Evolutionary conservation across 92 coral and sea anemone species (phyloP), one percentile per base, ranked within the genome.

Genomic region (Siderastrea radians): DNA sequence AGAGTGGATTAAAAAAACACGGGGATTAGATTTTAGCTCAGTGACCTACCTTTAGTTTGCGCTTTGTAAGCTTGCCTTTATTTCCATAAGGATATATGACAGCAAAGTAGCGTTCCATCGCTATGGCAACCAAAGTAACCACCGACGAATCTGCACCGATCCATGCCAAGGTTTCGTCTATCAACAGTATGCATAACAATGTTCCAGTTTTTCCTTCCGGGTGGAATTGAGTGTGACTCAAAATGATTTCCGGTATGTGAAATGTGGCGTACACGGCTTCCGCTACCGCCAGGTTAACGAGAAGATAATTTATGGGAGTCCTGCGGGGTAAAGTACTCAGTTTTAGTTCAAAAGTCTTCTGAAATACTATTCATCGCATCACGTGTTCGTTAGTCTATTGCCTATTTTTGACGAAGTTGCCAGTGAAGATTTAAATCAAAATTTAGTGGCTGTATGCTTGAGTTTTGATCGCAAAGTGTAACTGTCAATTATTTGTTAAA

Each of bases 211-310:
- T 1, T 7, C 78, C 49, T 11, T 52, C 62, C 26, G 78, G 78
- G 7, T 74, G 45, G 62, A 15, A 52, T 47, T 10, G 3, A 51
- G 38, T 51, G 78, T 74, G 15, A 4, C 1, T 4, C 38, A 51
- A 54, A 26, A 74, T 5, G 62, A 74, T 0, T 7, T 51, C 16
- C n/a, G 63, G 38, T 52, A 74, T 17, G 13, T 26, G 47, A 51
- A 74, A 74, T 52, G 46, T 52, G 16, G 64, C 9, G 48, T 7
- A 74, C 7, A 10, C 2, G 47, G 53, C 53, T 14, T 74, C 78
- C 16, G 78, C 78, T 19, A 74, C 78, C 17, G 78, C 78, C 2
- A 74, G 5, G 19, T 74, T 74, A 8, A 53, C 62, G 44, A 74
- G 78, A 3, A 74, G 78, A 26, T 17, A 74, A 74, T 74, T 52